Percentiles rank a stretch among this genome's conserved stretches.
These are phyloP conservation scores for Macropus fuliginosus DNA, from an alignment of 2,797 vertebrate species.

Conservation along the genomic window DNA sequence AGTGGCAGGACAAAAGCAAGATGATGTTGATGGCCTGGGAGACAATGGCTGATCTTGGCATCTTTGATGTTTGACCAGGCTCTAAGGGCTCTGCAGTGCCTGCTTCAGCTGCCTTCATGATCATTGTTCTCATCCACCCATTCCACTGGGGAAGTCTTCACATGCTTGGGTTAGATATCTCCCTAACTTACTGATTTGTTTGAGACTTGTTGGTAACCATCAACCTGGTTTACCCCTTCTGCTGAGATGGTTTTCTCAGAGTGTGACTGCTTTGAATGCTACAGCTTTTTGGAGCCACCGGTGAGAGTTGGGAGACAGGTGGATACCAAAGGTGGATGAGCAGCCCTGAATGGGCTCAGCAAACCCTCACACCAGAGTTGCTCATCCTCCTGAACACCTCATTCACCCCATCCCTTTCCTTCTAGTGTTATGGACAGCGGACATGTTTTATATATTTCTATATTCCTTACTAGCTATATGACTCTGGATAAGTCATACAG, in stretches of 20 bases:
- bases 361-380: neutral
- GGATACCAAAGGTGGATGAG: neutral
- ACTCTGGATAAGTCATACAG: neutral
- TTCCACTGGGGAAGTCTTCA: neutral
- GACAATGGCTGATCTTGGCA: neutral
- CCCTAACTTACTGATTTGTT: neutral
- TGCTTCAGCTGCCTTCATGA: neutral
- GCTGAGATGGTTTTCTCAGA: fast-evolving
- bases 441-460: too few relatives aligned
- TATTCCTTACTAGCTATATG: neutral
- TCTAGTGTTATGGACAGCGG: too few relatives aligned
- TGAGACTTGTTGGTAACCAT: neutral
- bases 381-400: neutral
- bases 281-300: neutral
- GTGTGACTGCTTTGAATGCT: neutral
- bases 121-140: neutral
- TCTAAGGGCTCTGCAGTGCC: neutral
- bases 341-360: neutral
- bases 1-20: neutral
- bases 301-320: neutral
- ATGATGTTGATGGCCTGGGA: neutral
- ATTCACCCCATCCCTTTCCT: neutral
- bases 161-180: neutral
- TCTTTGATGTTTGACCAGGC: neutral
- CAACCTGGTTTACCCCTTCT: neutral